phyloP scores from a whole-genome alignment of 2,797 vertebrate genomes.

The Amblyraja radiata region DNA sequence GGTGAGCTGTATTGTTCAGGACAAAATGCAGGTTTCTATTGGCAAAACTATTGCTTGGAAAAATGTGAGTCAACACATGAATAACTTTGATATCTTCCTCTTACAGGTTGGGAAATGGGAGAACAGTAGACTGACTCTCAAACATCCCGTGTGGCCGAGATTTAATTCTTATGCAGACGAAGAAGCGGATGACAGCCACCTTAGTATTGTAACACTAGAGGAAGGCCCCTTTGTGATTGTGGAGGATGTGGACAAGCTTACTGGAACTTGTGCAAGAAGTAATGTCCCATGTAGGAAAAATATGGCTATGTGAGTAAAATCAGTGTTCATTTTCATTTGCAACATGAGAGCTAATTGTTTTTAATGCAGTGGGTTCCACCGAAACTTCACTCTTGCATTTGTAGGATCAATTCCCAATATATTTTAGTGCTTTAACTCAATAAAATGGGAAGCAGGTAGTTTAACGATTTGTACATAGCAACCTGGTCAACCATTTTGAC shows the following conservation, averaged over 20 bases:
- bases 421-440: neutral
- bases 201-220: conserved; percentile 95
- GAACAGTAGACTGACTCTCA: conserved; percentile 81
- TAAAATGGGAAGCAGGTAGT: neutral
- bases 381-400: neutral
- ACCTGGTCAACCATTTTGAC: neutral
- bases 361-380: neutral
- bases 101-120: conserved; percentile 90
- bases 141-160: conserved; percentile 89
- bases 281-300: conserved; percentile 92
- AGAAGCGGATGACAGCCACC: conserved; percentile 86
- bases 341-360: neutral
- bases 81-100: conserved; percentile 29
- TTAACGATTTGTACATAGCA: neutral
- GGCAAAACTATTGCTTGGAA: neutral
- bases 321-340: neutral
- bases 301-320: conserved; percentile 77
- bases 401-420: neutral
- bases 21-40: neutral
- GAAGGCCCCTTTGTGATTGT: conserved; percentile 96
- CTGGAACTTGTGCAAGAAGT: conserved; percentile 91
- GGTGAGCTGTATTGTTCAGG: no score
- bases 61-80: neutral
- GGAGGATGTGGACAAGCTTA: conserved; percentile 90
- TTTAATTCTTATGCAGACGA: conserved; percentile 86